Percentiles rank a stretch among this genome's conserved stretches.
Evolutionary conservation across 1,140 invertebrate genomes (phyloP).

Genomic region (Hermatobates lingyangjiaoensis): DNA sequence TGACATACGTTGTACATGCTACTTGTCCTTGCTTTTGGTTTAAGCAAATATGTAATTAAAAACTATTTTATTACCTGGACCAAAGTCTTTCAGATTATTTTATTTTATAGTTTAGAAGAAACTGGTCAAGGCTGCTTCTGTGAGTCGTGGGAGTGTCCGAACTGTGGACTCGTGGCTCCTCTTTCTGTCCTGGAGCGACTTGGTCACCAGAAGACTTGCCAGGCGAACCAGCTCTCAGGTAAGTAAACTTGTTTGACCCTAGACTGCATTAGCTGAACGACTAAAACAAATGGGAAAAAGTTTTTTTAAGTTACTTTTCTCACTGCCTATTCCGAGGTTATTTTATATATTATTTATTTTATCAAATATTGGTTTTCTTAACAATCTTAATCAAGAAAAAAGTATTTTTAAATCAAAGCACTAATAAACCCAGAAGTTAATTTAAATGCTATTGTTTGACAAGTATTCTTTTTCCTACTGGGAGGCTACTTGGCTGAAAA

Average conservation of each 20-base stretch:
- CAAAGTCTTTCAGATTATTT: neutral
- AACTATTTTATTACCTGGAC: neutral
- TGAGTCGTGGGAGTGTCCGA: constrained; percentile 25
- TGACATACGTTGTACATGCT: no score
- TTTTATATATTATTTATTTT: neutral
- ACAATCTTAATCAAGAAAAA: no score
- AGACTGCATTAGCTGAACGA: neutral
- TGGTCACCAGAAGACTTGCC: constrained; percentile 25
- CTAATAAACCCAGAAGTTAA: no score
- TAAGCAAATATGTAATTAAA: no score
- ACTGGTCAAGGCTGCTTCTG: neutral
- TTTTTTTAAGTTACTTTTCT: neutral
- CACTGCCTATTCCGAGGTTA: neutral
- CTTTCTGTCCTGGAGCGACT: constrained; percentile 25
- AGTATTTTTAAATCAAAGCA: no score
- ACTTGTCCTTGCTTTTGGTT: no score
- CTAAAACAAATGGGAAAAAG: neutral
- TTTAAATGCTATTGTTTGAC: no score
- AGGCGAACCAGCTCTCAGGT: constrained; percentile 9
- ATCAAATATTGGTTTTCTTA: no score
- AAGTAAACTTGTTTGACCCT: constrained; percentile 2
- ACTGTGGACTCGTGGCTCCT: constrained; percentile 24
- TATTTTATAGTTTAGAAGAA: constrained; percentile 3
- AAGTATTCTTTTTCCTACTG: no score
- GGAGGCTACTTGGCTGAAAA: no score